Evolutionary conservation across 2,888 invertebrate genomes (phyloP), one percentile per base, ranked within the genome.

Genomic region (Ennomos erosarius): DNA sequence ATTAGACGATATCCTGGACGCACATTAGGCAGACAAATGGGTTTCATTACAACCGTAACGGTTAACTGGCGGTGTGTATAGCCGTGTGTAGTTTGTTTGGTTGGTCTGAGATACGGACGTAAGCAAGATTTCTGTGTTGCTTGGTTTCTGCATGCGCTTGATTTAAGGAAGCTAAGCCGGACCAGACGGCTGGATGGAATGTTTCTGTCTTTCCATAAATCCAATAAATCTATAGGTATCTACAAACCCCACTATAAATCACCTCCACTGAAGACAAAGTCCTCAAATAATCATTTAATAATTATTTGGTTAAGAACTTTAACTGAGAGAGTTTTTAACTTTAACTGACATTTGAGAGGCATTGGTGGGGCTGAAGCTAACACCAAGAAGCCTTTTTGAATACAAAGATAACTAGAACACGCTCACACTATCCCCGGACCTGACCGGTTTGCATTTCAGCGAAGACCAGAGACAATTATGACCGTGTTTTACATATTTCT

Each of bases 21-120:
- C 73, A 86, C 89, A 87, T 88, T 88, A 87, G 80, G 69, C 73
- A 79, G 86, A 88, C 83, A 85, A 84, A 88, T 84, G 82, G 81
- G 70, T 69, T 84, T 88, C 88, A 89, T 89, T 88, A 88, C 72
- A 68, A 71, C 70, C 58, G 68, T 64, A 66, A 65, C 66, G 67
- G 64, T 75, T 71, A 74, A 76, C 70, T 74, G 71, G 74, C 36
- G 46, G 46, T 53, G 13, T 58, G 46, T 53, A 33, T 58, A 55
- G 65, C 64, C 66, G 55, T 65, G 58, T 65, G 39, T 44, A 33
- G 49, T 57, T 61, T 54, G 47, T 54, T 39, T 39, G 9, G 48
- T 36, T 36, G 34, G 6, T 37, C 10, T 47, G 36, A 47, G 36
- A 47, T 47, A 47, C 37, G 47, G 47, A 9, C 16, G 10, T 46